These are phyloP conservation scores for Pelodytes ibericus DNA, from an alignment of 2,797 vertebrate species.

Conservation along the genomic window DNA sequence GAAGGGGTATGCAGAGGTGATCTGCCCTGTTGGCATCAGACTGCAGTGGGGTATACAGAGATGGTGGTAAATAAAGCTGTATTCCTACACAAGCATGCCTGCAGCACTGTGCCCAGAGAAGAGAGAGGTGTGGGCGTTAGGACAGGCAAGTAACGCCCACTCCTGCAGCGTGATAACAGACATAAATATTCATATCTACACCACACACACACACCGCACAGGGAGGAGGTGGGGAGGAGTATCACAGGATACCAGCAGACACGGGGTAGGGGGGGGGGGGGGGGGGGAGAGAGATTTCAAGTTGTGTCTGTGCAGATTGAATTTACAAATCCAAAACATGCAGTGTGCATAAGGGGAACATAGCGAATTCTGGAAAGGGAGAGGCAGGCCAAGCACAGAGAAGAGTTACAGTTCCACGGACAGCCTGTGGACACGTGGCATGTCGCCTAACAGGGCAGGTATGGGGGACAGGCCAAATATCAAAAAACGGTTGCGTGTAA, in stretches of 20 bases:
- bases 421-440: too few species aligned
- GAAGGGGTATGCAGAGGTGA: too few species aligned
- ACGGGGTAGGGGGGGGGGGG: too few species aligned
- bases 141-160: slow-evolving; percentile 54
- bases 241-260: slow-evolving; percentile 12
- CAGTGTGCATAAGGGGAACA: neutral
- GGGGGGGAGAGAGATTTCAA: slow-evolving; percentile 9
- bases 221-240: slow-evolving; percentile 30
- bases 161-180: slow-evolving; percentile 49
- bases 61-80: slow-evolving; percentile 24
- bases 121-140: slow-evolving; percentile 46
- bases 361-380: too few species aligned
- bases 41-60: too few species aligned
- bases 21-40: too few species aligned
- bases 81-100: slow-evolving; percentile 28
- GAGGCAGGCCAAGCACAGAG: too few species aligned
- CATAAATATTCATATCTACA: slow-evolving; percentile 56
- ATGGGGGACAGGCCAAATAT: too few species aligned
- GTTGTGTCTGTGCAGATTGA: neutral
- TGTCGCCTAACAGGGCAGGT: too few species aligned
- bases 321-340: neutral
- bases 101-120: slow-evolving; percentile 43
- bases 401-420: too few species aligned
- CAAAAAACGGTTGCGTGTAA: too few species aligned
- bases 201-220: slow-evolving; percentile 20